Evolutionary conservation across 1,140 invertebrate species (phyloP), one percentile per base, ranked within the genome.

Genomic region (Neodiprion pinetum): DNA sequence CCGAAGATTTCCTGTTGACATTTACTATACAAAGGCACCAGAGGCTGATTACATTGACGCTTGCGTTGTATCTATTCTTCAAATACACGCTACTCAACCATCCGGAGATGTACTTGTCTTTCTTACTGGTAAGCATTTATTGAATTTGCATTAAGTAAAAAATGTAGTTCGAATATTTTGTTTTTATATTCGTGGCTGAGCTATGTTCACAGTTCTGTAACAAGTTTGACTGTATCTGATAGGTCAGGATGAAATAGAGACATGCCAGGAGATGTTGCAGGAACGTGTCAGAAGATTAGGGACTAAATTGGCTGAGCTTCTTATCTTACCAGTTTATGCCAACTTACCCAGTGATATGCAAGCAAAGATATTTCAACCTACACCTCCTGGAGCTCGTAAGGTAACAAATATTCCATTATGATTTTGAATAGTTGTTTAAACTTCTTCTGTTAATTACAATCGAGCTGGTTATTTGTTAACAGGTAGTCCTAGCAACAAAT

Each of bases 341-440:
- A 99, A 99, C 90, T 90, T 99, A 12, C 98, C 99, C 0, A 98
- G 96, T 83, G 99, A 99, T 78, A 96, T 99, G 94, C 99, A 99
- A 90, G 95, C 96, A 4, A 99, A 99, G 88, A 99, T 99, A 81
- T 99, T 99, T 88, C 94, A 97, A 81, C 96, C 97, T 0, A 99
- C 98, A 12, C 98, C 98, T 66, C 94, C 96, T 28, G 96, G 96
- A 75, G 96, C 98, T 1, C 91, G 98, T 80, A 99, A 98, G 93
- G 88, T 93, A 89, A 74, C 50, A 72, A 40, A 21, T 66, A 23
- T 28, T 40, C 48, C 17, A 70, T 70, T n/a, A 70, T 5, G 5
- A 70, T 71, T 48, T 48, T 69, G 28, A 21, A 1, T 40, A 17
- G 66, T 69, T 10, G 68, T 1, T 14, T 48, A 73, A 14, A 67